Conservation (phyloP, 1,140 invertebrate species). For the Spodoptera litura region DNA sequence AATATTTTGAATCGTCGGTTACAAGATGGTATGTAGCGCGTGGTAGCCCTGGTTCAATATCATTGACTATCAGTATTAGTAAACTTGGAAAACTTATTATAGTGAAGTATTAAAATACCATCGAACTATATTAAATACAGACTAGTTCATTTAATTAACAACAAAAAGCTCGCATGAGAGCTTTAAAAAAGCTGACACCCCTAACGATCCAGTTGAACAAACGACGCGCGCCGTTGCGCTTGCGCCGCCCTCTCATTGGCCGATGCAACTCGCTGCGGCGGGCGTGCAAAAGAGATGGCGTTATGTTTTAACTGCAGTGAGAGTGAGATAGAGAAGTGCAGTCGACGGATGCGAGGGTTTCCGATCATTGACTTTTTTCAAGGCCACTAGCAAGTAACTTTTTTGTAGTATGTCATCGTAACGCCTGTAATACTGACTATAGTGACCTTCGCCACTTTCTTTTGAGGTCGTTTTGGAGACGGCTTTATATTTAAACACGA, state of each 20-base stretch:
- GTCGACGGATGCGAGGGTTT: slow-evolving; percentile 79
- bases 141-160: slow-evolving; percentile 63
- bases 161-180: slow-evolving; percentile 71
- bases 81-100: slow-evolving; percentile 38
- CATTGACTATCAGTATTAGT: slow-evolving; percentile 45
- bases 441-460: slow-evolving; percentile 81
- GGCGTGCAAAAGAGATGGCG: slow-evolving; percentile 65
- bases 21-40: neutral
- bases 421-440: slow-evolving; percentile 73
- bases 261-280: slow-evolving; percentile 57
- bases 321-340: slow-evolving; percentile 70
- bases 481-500: slow-evolving; percentile 27
- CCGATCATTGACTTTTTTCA: slow-evolving; percentile 82
- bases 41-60: slow-evolving; percentile 48
- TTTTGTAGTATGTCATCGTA: slow-evolving; percentile 76
- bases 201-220: slow-evolving; percentile 79
- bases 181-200: slow-evolving; percentile 78
- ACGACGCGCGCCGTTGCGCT: slow-evolving; percentile 80
- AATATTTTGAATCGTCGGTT: neutral
- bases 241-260: slow-evolving; percentile 73
- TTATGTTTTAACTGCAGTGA: slow-evolving; percentile 45
- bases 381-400: slow-evolving; percentile 76
- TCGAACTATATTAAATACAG: slow-evolving; percentile 58
- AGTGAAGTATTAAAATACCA: slow-evolving; percentile 61
- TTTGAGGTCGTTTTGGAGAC: slow-evolving; percentile 71